Evolutionary conservation across 2,888 invertebrate species (phyloP), one percentile per base, ranked within the genome.

Genomic region (Callosobruchus maculatus): DNA sequence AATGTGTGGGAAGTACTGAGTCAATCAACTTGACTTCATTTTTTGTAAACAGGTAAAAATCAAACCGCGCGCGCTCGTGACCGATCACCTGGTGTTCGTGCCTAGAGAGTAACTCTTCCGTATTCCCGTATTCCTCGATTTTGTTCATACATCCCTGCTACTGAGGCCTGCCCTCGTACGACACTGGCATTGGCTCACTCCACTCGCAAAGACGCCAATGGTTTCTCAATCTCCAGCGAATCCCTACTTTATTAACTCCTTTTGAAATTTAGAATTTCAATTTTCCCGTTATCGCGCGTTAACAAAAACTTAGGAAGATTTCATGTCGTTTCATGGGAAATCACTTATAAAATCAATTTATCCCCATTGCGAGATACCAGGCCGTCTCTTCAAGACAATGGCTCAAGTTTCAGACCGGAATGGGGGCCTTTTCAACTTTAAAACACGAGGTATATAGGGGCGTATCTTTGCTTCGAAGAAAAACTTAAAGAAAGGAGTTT

Each of bases 191-290:
- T 49, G 13, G 49, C 49, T 49, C 18, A 49, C 13, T 18, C 18
- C 49, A 18, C 49, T 49, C 13, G 9, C 13, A 18, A 49, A 49
- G 49, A 49, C 49, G 49, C 49, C 49, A 49, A 49, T 49, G 82
- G 81, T 82, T 78, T 79, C 77, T 79, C 78, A 78, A 80, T 81
- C 77, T 74, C 76, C 72, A 72, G 71, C 71, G 71, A 49, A 49
- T 49, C 49, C 49, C 76, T 71, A 76, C 76, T 77, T 78, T 77
- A 78, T 78, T 75, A 85, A 84, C 83, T 84, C 84, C 82, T 85
- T 71, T 85, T 82, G 83, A 84, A 85, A 85, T 81, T 83, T 84
- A 81, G 83, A 85, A 85, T 86, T 86, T 85, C 85, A 86, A 85
- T 86, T 86, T 85, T 83, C 83, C 78, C 82, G 83, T 84, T 85